Evolutionary conservation across 2,113 vertebrate species (phyloP), one percentile per base, ranked within the genome.

Genomic region (Microcebus ravelobensis): DNA sequence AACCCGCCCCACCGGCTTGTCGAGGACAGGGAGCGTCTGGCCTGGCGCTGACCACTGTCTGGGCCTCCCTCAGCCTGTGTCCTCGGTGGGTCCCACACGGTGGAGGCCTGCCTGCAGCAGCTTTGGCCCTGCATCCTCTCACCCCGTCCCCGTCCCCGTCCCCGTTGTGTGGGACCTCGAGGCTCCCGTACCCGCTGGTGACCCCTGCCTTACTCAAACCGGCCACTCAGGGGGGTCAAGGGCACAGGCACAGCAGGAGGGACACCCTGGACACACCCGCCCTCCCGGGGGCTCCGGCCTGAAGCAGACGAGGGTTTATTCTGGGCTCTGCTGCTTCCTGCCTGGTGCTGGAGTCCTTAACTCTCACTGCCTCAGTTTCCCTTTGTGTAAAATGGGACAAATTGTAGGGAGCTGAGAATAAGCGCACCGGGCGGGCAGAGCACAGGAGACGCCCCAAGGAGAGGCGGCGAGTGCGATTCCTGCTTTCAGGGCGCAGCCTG

Each of bases 171-270:
- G 52, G 48, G 57, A n/a, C 5, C 0, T 2, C 0, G 34, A 36
- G 45, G 55, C 34, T 83, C 18, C 29, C 82, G 5, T 0, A 1
- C 25, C 13, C 42, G 3, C 21, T 3, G 15, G 73, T 20, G 48
- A 34, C 67, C 1, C 1, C 8, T 6, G 1, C 1, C 11, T n/a
- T 15, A 3, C 39, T 34, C 8, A 5, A 3, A 6, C 0, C 0
- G 25, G 45, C 59, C 74, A 9, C 17, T n/a, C 3, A 4, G 2
- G 71, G n/a, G 36, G 12, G 7, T n/a, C 2, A 31, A 29, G 23
- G 71, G 20, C 13, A 2, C 1, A 4, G 27, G 36, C 57, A 15
- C 0, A 1, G 23, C 25, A 21, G 29, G 67, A 23, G 27, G 15
- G 8, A 3, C 27, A 14, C 8, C 39, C 0, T 1, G 29, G 10